Evolutionary conservation across 2,113 vertebrate genomes (phyloP).

Genomic region (Corapipo altera): DNA sequence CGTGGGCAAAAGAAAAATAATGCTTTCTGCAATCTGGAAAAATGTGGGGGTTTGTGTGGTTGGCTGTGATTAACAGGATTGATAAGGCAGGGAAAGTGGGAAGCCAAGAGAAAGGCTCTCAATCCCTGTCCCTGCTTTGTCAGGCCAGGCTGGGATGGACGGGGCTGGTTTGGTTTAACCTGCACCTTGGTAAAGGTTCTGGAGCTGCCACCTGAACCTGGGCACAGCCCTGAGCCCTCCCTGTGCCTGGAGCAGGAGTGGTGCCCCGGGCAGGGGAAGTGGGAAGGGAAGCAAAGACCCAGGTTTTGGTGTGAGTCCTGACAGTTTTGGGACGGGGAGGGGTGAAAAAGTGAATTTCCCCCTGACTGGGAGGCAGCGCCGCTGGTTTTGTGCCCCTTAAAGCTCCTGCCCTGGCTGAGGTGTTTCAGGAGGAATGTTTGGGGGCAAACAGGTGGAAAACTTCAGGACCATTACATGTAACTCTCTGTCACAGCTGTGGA

Average conservation of each 20-base stretch:
- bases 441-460: not conserved
- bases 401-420: not conserved
- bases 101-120: not conserved
- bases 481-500: not conserved
- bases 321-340: not conserved
- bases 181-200: not conserved
- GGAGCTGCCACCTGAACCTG: not conserved
- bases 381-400: accelerated
- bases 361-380: not conserved
- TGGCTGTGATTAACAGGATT: not conserved
- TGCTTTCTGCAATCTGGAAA: not conserved
- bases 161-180: not conserved
- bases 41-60: not conserved
- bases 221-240: not conserved
- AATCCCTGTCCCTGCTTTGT: not conserved
- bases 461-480: not conserved
- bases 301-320: accelerated
- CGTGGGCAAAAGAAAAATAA: not conserved
- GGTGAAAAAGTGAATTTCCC: not conserved
- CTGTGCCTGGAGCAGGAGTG: not conserved
- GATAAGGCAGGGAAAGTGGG: not conserved
- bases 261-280: not conserved
- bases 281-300: not conserved
- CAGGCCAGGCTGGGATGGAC: not conserved
- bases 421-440: not conserved